Evolutionary conservation across 1,140 invertebrate species (phyloP).

Genomic region (Hypsibius dujardini): DNA sequence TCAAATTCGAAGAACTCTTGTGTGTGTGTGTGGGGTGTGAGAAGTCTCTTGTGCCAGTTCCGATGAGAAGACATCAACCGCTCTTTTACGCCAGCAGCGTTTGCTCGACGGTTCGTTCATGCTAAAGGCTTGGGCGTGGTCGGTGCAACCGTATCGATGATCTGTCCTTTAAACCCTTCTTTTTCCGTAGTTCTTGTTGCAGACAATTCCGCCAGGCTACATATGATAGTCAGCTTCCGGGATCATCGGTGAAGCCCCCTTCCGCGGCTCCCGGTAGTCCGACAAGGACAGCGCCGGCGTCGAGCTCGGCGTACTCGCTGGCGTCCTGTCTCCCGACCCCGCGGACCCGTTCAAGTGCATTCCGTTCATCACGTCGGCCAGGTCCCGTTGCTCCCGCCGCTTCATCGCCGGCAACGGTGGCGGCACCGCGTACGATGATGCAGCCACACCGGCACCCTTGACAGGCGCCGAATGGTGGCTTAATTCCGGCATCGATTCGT

Average conservation of each 20-base stretch:
- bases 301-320: background rate
- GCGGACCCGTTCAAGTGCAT: background rate
- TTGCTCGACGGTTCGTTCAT: too few species aligned
- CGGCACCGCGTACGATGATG: too few species aligned
- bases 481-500: slow-evolving; percentile 13
- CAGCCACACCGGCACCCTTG: background rate
- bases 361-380: slow-evolving; percentile 6
- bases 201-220: too few species aligned
- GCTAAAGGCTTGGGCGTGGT: too few species aligned
- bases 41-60: too few species aligned
- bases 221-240: slow-evolving; percentile 7
- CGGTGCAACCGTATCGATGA: too few species aligned
- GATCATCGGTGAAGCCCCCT: background rate
- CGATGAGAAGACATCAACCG: too few species aligned
- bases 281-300: background rate
- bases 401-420: background rate
- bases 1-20: too few species aligned
- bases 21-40: too few species aligned
- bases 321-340: slow-evolving; percentile 8
- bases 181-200: too few species aligned
- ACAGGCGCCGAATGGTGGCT: background rate
- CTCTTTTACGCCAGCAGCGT: too few species aligned
- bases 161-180: too few species aligned
- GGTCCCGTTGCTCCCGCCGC: background rate
- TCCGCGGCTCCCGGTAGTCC: background rate